Evolutionary conservation across 2,888 invertebrate genomes (phyloP), one percentile per base, ranked within the genome.

Genomic region (Himalopsyche anomala): DNA sequence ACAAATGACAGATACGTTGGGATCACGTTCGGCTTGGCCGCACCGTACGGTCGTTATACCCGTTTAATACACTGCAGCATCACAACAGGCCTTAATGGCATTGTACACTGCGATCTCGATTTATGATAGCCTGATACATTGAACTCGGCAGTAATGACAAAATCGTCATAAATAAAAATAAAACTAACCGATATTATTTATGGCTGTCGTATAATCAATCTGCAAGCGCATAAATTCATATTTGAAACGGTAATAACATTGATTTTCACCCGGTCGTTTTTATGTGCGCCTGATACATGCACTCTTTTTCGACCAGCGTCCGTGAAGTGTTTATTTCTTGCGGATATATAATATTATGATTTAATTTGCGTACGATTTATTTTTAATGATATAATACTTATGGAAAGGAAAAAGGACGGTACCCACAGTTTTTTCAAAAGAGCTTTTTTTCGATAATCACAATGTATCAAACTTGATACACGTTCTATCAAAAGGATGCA

Each of bases 51-150:
- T 28, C 28, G 62, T 62, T 62, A 28, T 62, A 62, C 62, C 28
- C 19, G 5, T 19, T 62, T 5, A 19, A 62, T 62, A 62, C 19
- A 8, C n/a, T 19, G 62, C 62, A 28, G 62, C 62, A 62, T 62
- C 62, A 28, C 19, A 28, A 62, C n/a, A 62, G 62, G 11, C 28
- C n/a, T 1, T 19, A 19, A 62, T 62, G 62, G 19, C 62, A 56
- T 56, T 56, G 56, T 56, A 62, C 19, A 62, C 62, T 62, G 19
- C 11, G 62, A 19, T 19, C 62, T 6, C 28, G 62, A 51, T 62
- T 62, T 62, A 62, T 62, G 19, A 28, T 15, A n/a, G 62, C 19
- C 62, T 62, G 19, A 62, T 62, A 62, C 19, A 62, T 62, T 62
- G 62, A 62, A 62, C 19, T 62, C 51, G 15, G 2, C 12, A 51